A percentile compares a stretch with the other conserved stretches of the same genome.
Conservation (phyloP, 2,113 vertebrate species). For the Sphaerodactylus townsendi region DNA sequence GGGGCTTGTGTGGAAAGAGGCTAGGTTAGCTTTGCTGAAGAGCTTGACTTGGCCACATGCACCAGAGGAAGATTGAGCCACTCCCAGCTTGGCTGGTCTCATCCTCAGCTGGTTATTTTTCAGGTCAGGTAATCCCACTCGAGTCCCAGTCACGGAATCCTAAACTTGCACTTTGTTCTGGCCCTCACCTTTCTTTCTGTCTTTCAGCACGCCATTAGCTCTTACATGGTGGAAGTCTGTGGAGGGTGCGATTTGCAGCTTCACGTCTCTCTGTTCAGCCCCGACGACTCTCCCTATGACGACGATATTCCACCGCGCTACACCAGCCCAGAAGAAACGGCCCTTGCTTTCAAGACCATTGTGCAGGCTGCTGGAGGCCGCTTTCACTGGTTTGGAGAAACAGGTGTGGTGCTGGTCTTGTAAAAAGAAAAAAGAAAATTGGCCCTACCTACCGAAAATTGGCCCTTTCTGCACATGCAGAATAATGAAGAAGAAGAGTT, state of each 20-base stretch:
- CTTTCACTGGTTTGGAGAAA: conserved; percentile 85
- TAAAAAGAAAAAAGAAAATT: too few species aligned
- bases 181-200: not conserved
- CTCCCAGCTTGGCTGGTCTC: too few species aligned
- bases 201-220: conserved; percentile 62
- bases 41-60: not conserved
- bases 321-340: conserved; percentile 57
- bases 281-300: not conserved
- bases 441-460: too few species aligned
- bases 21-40: not conserved
- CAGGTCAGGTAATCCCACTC: not conserved
- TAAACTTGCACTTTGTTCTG: too few species aligned
- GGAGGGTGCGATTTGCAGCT: conserved; percentile 70
- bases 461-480: too few species aligned
- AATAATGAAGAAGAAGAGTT: too few species aligned
- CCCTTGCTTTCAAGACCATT: conserved; percentile 60
- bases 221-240: conserved; percentile 75
- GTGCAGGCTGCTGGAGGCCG: conserved; percentile 66
- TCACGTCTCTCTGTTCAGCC: conserved; percentile 78
- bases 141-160: not conserved
- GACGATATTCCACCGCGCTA: conserved; percentile 52
- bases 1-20: too few species aligned
- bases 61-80: not conserved
- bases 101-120: too few species aligned
- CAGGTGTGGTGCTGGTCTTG: conserved; percentile 62